A percentile compares a stretch with the other conserved stretches of the same genome.
phyloP scores from a whole-genome alignment of 2,888 invertebrate genomes.

The Limenitis camilla region DNA sequence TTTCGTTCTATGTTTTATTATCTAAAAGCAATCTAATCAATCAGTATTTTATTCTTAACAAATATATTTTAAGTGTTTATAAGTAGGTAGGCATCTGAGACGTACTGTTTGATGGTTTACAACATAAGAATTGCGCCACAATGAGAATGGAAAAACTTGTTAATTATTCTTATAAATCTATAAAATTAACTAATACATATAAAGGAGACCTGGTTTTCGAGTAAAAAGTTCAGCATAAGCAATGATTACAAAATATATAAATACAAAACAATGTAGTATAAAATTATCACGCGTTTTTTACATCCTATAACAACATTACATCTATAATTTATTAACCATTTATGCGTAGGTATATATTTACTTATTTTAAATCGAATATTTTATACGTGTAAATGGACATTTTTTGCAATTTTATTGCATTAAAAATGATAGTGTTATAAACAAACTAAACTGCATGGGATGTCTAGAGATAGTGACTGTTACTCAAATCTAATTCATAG shows the following conservation, averaged over 20 bases:
- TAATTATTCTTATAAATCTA: slow-evolving; percentile 39
- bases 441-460: background rate
- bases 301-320: slow-evolving; percentile 24
- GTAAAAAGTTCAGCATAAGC: slow-evolving; percentile 63
- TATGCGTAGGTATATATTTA: slow-evolving; percentile 5
- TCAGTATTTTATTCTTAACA: background rate
- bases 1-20: background rate
- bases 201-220: slow-evolving; percentile 47
- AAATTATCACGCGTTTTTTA: slow-evolving; percentile 36
- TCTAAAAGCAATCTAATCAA: background rate
- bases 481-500: background rate
- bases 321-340: slow-evolving; percentile 14
- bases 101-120: slow-evolving; percentile 16
- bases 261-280: slow-evolving; percentile 41
- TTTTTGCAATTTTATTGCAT: slow-evolving; percentile 8
- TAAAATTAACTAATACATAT: slow-evolving; percentile 41
- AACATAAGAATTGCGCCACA: slow-evolving; percentile 18
- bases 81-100: slow-evolving; percentile 28
- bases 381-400: background rate
- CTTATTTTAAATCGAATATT: slow-evolving; percentile 7
- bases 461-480: background rate
- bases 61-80: background rate
- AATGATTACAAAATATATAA: slow-evolving; percentile 33
- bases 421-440: background rate
- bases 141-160: slow-evolving; percentile 25